A percentile compares a stretch with the other conserved stretches of the same genome.
Evolutionary conservation across 2,113 vertebrate species (phyloP).

Genomic region (Chrysemys picta): DNA sequence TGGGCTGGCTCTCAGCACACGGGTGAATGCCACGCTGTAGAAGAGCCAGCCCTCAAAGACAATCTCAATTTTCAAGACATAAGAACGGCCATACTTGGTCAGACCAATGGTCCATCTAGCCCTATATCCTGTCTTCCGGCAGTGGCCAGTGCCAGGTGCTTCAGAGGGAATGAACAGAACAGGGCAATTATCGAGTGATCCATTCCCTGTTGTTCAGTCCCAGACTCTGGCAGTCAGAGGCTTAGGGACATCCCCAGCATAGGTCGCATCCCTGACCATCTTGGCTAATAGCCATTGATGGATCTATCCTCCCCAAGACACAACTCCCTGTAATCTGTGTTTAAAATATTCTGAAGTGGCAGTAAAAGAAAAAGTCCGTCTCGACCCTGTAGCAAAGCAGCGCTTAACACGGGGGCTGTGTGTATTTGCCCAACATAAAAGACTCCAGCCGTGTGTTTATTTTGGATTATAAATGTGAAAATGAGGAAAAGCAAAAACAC

Average conservation of each 20-base stretch:
- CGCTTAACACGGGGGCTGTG: neutral
- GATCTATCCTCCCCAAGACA: neutral
- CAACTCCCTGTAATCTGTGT: neutral
- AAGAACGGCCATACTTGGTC: neutral
- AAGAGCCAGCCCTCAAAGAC: neutral
- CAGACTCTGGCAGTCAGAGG: neutral
- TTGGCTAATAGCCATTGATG: neutral
- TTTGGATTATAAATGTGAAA: neutral
- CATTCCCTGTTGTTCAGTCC: neutral
- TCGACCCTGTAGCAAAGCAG: neutral
- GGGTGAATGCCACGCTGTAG: neutral
- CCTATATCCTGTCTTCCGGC: neutral
- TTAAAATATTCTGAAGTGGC: neutral
- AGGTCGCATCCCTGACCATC: neutral
- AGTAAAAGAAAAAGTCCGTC: neutral
- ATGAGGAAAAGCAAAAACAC: neutral
- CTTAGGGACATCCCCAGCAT: neutral
- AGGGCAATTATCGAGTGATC: neutral
- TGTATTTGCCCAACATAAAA: neutral
- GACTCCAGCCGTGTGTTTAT: neutral
- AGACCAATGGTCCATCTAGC: neutral
- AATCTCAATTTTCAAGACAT: neutral
- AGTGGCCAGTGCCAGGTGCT: neutral
- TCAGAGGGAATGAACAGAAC: neutral
- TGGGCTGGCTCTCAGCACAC: neutral